Percentiles rank a stretch among this genome's conserved stretches.
Conservation (phyloP, 2,888 invertebrate species). For the Pyrochroa serraticornis region DNA sequence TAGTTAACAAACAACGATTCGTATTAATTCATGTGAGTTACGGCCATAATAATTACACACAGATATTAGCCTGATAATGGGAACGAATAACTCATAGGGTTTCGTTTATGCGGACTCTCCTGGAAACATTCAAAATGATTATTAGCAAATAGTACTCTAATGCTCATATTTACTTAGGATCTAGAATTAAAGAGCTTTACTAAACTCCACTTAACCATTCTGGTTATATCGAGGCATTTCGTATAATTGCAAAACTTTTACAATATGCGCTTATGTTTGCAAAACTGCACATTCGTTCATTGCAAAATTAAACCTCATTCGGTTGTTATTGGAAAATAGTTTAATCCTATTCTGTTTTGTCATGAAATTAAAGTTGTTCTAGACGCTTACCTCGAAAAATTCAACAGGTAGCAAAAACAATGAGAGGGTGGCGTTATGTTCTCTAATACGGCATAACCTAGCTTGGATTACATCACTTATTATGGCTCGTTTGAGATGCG, state of each 20-base stretch:
- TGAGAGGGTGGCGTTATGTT: too few species aligned
- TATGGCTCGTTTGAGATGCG: too few species aligned
- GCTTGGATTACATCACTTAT: too few species aligned
- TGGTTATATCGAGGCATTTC: constrained; percentile 16
- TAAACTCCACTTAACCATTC: constrained; percentile 22
- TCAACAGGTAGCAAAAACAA: constrained; percentile 1
- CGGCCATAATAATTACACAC: too few species aligned
- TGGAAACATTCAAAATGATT: constrained; percentile 6
- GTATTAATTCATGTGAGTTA: too few species aligned
- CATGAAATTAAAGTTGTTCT: constrained; percentile 2
- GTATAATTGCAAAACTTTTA: constrained; percentile 27
- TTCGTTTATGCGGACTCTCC: too few species aligned
- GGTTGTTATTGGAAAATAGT: constrained; percentile 6
- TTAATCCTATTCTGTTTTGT: constrained; percentile 4
- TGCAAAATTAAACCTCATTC: constrained; percentile 11
- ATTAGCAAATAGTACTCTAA: constrained; percentile 15
- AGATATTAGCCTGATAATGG: too few species aligned
- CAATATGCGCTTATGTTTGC: constrained; percentile 22
- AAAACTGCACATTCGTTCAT: constrained; percentile 18
- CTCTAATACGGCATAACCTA: too few species aligned
- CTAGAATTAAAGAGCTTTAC: constrained; percentile 26
- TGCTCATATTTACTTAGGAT: constrained; percentile 19
- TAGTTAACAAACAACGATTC: too few species aligned
- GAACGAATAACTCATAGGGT: too few species aligned
- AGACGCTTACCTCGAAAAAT: not conserved